These are phyloP conservation scores for Garrulus glandarius DNA, from an alignment of 2,797 vertebrate genomes.

Conservation along the genomic window DNA sequence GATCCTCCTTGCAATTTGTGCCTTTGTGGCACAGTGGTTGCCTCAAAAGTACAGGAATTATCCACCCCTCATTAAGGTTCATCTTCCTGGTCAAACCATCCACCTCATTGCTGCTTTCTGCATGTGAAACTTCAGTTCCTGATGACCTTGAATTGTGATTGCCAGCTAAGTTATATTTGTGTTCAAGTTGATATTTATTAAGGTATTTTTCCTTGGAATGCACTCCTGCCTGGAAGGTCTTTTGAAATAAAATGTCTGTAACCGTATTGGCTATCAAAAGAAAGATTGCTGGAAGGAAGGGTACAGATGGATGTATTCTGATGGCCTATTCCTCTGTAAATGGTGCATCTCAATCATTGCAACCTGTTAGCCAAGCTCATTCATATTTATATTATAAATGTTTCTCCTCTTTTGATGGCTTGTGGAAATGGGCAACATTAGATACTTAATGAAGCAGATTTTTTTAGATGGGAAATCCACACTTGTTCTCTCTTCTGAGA, in stretches of 20 bases:
- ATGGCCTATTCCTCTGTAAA: neutral
- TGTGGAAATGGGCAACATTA: neutral
- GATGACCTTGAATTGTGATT: neutral
- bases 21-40: neutral
- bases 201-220: neutral
- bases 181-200: neutral
- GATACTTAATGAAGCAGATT: neutral
- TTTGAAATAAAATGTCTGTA: neutral
- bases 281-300: neutral
- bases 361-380: neutral
- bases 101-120: neutral
- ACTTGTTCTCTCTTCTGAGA: neutral
- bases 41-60: neutral
- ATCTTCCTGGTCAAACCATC: neutral
- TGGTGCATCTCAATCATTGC: neutral
- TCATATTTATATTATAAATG: neutral
- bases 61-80: neutral
- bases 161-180: neutral
- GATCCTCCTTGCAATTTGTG: neutral
- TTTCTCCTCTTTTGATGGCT: neutral
- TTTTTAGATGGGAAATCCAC: neutral
- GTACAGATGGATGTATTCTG: neutral
- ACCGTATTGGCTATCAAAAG: neutral
- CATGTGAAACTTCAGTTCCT: neutral
- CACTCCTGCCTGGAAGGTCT: neutral